These are phyloP conservation scores for Cetoscarus ocellatus DNA, from an alignment of 2,797 vertebrate genomes.

Conservation along the genomic window DNA sequence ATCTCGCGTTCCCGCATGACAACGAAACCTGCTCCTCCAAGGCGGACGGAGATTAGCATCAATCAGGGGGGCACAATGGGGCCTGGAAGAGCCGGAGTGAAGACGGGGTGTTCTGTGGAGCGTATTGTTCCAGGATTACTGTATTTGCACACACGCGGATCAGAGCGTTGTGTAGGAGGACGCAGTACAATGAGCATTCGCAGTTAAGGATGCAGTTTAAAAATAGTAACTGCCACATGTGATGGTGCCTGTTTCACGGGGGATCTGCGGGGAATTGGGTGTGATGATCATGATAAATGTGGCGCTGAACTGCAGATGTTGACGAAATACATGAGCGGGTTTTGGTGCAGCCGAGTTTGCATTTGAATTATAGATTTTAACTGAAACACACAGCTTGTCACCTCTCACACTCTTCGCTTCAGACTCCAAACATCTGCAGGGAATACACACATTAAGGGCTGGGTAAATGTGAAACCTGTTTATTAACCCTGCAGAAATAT, in stretches of 20 bases:
- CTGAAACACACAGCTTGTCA: conserved; percentile 16
- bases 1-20: conserved; percentile 55
- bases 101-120: conserved; percentile 39
- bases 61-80: conserved; percentile 59
- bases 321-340: conserved; percentile 56
- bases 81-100: conserved; percentile 57
- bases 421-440: conserved; percentile 37
- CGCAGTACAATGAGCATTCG: conserved; percentile 44
- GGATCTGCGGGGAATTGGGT: conserved; percentile 56
- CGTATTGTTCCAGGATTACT: conserved; percentile 72
- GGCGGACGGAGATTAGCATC: conserved; percentile 72
- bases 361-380: conserved; percentile 65
- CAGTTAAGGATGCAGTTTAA: conserved; percentile 47
- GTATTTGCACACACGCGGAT: conserved; percentile 48
- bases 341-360: conserved; percentile 48
- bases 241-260: conserved; percentile 45
- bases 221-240: conserved; percentile 68
- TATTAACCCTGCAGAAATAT: too few species aligned
- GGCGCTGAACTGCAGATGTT: conserved; percentile 63
- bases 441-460: conserved; percentile 22
- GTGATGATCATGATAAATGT: conserved; percentile 72
- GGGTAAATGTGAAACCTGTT: too few species aligned
- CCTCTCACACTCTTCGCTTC: conserved; percentile 26
- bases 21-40: conserved; percentile 60
- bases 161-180: conserved; percentile 66